Conservation (phyloP, 2,888 invertebrate species). For the Biston betularia region DNA sequence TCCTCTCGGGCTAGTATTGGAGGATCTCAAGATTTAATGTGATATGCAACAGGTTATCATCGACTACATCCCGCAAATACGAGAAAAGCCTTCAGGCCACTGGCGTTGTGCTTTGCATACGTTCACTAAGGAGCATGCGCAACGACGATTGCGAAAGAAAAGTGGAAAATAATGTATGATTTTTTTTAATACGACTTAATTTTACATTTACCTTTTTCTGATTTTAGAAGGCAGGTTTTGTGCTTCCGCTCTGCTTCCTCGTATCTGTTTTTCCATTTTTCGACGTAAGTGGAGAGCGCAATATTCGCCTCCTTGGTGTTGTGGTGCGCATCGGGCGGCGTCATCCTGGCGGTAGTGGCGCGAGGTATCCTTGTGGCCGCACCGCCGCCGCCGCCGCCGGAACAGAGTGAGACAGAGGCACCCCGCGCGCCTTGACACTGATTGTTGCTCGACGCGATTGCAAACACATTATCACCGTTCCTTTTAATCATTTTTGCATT, state of each 20-base stretch:
- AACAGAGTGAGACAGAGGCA: slow-evolving; percentile 76
- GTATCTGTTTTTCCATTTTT: slow-evolving; percentile 89
- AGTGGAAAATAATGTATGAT: slow-evolving; percentile 50
- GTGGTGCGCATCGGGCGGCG: slow-evolving; percentile 82
- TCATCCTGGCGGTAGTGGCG: slow-evolving; percentile 82
- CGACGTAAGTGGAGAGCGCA: slow-evolving; percentile 81
- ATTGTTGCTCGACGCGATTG: slow-evolving; percentile 84
- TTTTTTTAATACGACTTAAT: slow-evolving; percentile 39
- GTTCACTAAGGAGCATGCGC: slow-evolving; percentile 76
- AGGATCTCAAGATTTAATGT: slow-evolving; percentile 74
- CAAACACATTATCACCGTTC: slow-evolving; percentile 85
- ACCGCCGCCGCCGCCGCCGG: slow-evolving; percentile 63
- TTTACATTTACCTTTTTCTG: slow-evolving; percentile 88
- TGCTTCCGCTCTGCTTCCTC: slow-evolving; percentile 90
- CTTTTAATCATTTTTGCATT: slow-evolving; percentile 86
- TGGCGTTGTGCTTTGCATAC: slow-evolving; percentile 77
- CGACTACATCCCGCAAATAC: slow-evolving; percentile 79
- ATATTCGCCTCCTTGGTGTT: slow-evolving; percentile 81
- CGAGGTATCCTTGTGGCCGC: slow-evolving; percentile 81
- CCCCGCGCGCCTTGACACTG: slow-evolving; percentile 81
- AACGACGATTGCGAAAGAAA: slow-evolving; percentile 51
- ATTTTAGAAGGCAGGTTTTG: slow-evolving; percentile 88
- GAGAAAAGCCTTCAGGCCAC: slow-evolving; percentile 73
- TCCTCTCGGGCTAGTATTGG: slow-evolving; percentile 58
- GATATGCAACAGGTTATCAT: slow-evolving; percentile 80